Conservation (phyloP, 2,797 vertebrate genomes). For the Galaxias olidus region DNA sequence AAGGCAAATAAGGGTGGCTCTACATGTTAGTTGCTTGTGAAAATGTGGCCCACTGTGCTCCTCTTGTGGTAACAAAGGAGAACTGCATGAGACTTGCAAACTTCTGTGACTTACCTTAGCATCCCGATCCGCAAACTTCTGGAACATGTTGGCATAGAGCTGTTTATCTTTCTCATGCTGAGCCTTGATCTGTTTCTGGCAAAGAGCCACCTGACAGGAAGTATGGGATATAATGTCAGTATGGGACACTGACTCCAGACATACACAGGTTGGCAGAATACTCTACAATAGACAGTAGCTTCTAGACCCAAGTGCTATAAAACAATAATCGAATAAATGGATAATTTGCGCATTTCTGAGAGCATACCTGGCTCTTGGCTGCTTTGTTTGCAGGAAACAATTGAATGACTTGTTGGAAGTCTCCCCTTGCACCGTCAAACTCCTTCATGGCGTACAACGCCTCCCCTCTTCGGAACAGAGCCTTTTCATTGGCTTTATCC, state of each 20-base stretch:
- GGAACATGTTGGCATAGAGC: slow-evolving; percentile 98
- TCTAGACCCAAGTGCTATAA: no score
- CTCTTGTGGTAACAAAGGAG: slow-evolving; percentile 40
- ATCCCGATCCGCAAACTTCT: slow-evolving; percentile 90
- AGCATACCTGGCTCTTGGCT: slow-evolving; percentile 82
- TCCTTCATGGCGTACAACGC: slow-evolving; percentile 90
- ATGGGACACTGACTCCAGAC: background rate
- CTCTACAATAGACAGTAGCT: no score
- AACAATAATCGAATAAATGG: no score
- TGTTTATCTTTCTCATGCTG: slow-evolving; percentile 94
- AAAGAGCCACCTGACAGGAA: slow-evolving; percentile 72
- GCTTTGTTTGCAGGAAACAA: slow-evolving; percentile 95
- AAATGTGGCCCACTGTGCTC: slow-evolving; percentile 9
- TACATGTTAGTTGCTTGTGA: no score
- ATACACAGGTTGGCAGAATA: background rate
- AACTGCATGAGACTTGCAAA: slow-evolving; percentile 9
- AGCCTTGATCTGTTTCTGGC: slow-evolving; percentile 88
- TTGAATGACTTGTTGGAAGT: slow-evolving; percentile 89
- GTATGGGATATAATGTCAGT: background rate
- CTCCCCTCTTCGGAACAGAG: slow-evolving; percentile 92
- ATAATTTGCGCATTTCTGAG: background rate
- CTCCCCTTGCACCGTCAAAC: slow-evolving; percentile 84
- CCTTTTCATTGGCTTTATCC: slow-evolving; percentile 90
- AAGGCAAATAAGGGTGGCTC: no score
- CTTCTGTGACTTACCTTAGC: slow-evolving; percentile 77